These are phyloP conservation scores for Ochotona princeps DNA, from an alignment of 2,113 vertebrate species.

Conservation along the genomic window DNA sequence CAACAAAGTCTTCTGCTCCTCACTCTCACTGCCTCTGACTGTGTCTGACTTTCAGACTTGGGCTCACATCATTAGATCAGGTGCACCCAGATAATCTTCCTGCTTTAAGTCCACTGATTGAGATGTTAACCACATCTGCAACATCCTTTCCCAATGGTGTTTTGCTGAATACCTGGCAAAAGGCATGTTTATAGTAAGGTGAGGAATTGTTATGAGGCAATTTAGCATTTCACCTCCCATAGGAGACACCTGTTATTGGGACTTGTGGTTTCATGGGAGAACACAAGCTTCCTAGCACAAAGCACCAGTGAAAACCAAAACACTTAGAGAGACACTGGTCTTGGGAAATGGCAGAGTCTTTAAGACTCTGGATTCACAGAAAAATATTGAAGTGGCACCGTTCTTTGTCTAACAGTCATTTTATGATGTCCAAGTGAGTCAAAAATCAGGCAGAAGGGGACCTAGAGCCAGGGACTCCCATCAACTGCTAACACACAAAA, in stretches of 20 bases:
- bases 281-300: background rate
- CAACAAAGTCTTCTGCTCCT: background rate
- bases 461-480: background rate
- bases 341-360: background rate
- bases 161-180: background rate
- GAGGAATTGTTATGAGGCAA: background rate
- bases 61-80: background rate
- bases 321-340: background rate
- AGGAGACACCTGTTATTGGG: background rate
- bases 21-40: background rate
- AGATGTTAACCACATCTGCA: background rate
- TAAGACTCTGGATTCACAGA: slow-evolving; percentile 4
- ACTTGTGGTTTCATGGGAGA: background rate
- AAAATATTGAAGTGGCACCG: background rate
- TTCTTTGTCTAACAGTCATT: background rate
- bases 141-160: slow-evolving; percentile 6
- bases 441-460: background rate
- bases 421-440: background rate
- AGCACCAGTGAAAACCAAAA: slow-evolving; percentile 33
- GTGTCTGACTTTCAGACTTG: slow-evolving; percentile 1
- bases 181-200: background rate
- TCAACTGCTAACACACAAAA: background rate
- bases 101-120: slow-evolving; percentile 4
- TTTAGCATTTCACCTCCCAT: background rate
- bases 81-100: background rate